Percentiles rank a stretch among this genome's conserved stretches.
Evolutionary conservation across 2,888 invertebrate species (phyloP).

Genomic region (Sialis lutaria): DNA sequence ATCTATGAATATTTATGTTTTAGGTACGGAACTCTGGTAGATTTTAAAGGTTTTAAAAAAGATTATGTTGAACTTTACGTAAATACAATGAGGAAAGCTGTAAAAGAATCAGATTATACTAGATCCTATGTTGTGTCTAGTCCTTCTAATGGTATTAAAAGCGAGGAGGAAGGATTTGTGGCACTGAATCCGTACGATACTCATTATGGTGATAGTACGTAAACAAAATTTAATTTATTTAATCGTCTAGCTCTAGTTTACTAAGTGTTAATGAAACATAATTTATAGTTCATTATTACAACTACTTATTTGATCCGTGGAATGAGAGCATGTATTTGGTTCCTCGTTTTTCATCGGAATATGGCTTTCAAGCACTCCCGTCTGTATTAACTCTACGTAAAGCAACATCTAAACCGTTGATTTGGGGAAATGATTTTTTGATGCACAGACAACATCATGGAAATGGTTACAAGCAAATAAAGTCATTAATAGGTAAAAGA

Average conservation of each 20-base stretch:
- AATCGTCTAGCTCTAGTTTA: background rate
- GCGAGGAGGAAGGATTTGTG: conserved; percentile 58
- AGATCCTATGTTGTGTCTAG: conserved; percentile 71
- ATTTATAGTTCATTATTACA: conserved; percentile 69
- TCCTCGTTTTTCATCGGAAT: conserved; percentile 87
- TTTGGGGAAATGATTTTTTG: conserved; percentile 40
- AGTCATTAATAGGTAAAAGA: conserved; percentile 39
- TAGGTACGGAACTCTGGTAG: conserved; percentile 34
- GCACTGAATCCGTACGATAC: conserved; percentile 59
- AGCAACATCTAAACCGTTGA: conserved; percentile 34
- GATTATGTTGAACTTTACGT: conserved; percentile 79
- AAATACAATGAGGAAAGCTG: conserved; percentile 48
- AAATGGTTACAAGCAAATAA: conserved; percentile 46
- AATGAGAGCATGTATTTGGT: conserved; percentile 54
- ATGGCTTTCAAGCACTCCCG: conserved; percentile 85
- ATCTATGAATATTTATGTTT: conserved; percentile 4
- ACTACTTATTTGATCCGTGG: conserved; percentile 71
- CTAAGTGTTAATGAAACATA: background rate
- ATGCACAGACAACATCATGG: conserved; percentile 77
- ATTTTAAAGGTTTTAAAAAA: conserved; percentile 37
- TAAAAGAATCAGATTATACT: conserved; percentile 39
- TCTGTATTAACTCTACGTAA: conserved; percentile 46
- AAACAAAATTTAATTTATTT: background rate
- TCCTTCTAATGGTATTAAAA: conserved; percentile 71
- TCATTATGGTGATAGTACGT: conserved; percentile 68